A percentile compares a stretch with the other conserved stretches of the same genome.
Evolutionary conservation across 2,797 vertebrate species (phyloP).

Genomic region (Mustela erminea): DNA sequence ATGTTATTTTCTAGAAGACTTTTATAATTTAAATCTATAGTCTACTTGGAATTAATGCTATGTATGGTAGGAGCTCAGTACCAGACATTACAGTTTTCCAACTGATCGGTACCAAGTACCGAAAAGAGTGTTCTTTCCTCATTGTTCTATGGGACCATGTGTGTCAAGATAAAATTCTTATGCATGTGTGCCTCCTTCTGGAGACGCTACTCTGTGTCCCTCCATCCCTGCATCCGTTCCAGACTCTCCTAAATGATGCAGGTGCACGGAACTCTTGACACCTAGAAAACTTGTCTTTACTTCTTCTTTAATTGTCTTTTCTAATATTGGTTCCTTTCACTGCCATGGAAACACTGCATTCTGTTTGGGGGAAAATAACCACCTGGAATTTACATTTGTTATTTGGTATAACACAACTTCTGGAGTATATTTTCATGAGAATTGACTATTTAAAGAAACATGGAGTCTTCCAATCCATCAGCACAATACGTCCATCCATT

Average conservation of each 20-base stretch:
- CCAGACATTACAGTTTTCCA: not conserved
- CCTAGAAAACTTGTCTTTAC: not conserved
- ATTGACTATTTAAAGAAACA: not conserved
- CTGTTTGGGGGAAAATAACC: not conserved
- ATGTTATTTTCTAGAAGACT: not conserved
- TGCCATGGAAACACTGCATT: not conserved
- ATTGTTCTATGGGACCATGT: not conserved
- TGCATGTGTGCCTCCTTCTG: accelerated
- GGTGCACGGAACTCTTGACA: too few relatives aligned
- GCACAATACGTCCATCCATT: not conserved
- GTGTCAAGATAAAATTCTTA: not conserved
- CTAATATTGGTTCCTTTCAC: not conserved
- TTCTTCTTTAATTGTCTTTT: not conserved
- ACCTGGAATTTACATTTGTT: not conserved
- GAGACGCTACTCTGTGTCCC: accelerated
- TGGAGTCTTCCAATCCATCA: not conserved
- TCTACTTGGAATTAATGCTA: not conserved
- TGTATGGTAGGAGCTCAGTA: not conserved
- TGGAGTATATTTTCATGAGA: not conserved
- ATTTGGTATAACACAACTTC: not conserved
- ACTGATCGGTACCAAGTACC: too few relatives aligned
- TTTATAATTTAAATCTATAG: not conserved
- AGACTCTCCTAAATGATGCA: not conserved
- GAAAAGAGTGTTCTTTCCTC: not conserved
- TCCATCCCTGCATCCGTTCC: too few relatives aligned